Evolutionary conservation across 2,113 vertebrate genomes (phyloP).

Genomic region (Ictalurus punctatus): DNA sequence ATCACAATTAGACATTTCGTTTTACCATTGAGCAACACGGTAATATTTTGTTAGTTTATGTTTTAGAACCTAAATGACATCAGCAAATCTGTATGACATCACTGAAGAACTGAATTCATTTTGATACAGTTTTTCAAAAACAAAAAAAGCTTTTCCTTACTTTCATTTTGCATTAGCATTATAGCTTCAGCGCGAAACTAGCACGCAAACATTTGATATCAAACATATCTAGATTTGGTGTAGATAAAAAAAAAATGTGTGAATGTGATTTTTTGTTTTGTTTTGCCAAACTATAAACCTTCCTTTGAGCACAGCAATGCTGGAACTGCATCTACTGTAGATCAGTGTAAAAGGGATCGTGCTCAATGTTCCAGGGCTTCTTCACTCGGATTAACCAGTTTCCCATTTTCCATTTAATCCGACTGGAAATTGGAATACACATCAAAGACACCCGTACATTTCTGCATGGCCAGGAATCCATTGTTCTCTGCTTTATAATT

Average conservation of each 20-base stretch:
- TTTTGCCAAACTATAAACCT: neutral
- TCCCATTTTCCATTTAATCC: conserved; percentile 45
- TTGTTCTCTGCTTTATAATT: conserved; percentile 32
- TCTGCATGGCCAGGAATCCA: conserved; percentile 6
- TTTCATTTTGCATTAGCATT: neutral
- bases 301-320: neutral
- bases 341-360: neutral
- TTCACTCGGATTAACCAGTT: conserved; percentile 33
- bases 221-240: neutral
- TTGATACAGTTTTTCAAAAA: too few species aligned
- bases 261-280: neutral
- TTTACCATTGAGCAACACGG: neutral
- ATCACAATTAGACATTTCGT: neutral
- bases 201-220: neutral
- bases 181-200: neutral
- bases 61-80: neutral
- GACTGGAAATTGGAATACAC: conserved; percentile 44
- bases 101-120: neutral
- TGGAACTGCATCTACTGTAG: neutral
- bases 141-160: too few species aligned
- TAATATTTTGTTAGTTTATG: neutral
- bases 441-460: conserved; percentile 52
- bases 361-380: neutral
- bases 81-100: neutral
- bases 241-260: neutral